phyloP scores from a whole-genome alignment of 2,113 vertebrate genomes.

The Anguilla japonica region DNA sequence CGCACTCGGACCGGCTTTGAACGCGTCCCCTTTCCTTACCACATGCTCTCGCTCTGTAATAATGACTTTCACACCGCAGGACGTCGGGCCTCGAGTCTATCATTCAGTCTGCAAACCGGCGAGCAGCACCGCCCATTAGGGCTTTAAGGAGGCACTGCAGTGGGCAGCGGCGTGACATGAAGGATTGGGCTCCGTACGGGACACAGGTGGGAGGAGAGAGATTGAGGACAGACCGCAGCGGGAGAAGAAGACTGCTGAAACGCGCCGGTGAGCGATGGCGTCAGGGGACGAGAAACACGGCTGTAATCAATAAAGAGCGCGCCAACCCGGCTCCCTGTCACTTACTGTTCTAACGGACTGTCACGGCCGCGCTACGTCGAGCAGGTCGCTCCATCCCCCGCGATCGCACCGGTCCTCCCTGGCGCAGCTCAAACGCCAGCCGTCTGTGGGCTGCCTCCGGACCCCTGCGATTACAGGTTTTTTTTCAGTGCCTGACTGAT shows the following conservation, averaged over 20 bases:
- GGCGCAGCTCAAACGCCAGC: neutral
- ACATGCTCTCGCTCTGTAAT: neutral
- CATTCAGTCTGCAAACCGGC: neutral
- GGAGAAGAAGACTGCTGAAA: neutral
- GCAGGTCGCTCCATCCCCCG: neutral
- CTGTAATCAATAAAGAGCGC: neutral
- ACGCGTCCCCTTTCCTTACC: neutral
- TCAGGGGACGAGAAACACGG: neutral
- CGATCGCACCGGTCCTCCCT: neutral
- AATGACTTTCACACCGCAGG: neutral
- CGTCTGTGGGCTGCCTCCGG: neutral
- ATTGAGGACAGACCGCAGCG: neutral
- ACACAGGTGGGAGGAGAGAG: neutral
- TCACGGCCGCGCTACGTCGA: neutral
- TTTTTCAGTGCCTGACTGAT: neutral
- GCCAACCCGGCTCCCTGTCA: neutral
- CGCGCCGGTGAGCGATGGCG: neutral
- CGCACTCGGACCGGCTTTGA: neutral
- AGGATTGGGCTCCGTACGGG: neutral
- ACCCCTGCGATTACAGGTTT: no score
- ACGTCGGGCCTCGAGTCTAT: neutral
- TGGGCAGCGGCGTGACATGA: neutral
- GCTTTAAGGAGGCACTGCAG: neutral
- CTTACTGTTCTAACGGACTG: neutral
- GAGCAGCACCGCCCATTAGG: neutral